A percentile compares a stretch with the other conserved stretches of the same genome.
Conservation (phyloP, 37 sponge, comb jelly and placozoan genomes). For the Eunapius fragilis region DNA sequence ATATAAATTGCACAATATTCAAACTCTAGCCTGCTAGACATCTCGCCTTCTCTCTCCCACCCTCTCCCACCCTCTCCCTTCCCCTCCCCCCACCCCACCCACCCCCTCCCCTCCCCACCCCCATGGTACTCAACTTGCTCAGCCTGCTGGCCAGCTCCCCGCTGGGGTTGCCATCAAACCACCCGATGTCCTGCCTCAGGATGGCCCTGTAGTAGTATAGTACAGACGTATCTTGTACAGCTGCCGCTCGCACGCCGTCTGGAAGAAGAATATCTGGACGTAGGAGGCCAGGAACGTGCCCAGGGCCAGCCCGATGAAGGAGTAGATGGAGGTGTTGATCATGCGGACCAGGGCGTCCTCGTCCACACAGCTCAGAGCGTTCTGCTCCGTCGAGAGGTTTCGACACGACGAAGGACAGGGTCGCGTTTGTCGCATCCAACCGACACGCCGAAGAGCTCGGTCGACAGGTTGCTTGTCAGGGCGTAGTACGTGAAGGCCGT, state of each 20-base stretch:
- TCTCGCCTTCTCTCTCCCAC: too few relatives aligned
- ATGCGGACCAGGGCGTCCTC: background rate
- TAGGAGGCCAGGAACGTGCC: conserved; percentile 19
- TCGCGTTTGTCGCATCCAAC: background rate
- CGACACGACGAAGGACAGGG: background rate
- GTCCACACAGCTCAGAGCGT: conserved; percentile 3
- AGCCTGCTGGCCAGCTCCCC: conserved; percentile 55
- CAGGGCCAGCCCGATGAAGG: conserved; percentile 34
- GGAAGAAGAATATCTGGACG: conserved; percentile 45
- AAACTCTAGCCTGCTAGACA: too few relatives aligned
- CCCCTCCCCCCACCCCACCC: too few relatives aligned
- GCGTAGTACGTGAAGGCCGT: conserved; percentile 3
- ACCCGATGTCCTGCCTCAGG: conserved; percentile 78
- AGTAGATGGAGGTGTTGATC: conserved; percentile 1
- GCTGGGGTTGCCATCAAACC: conserved; percentile 74
- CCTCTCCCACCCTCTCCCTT: too few relatives aligned
- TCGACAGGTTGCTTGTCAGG: background rate
- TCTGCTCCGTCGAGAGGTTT: background rate
- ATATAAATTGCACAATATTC: too few relatives aligned
- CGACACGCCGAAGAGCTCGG: background rate
- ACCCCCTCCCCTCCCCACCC: too few relatives aligned
- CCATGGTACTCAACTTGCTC: conserved; percentile 31
- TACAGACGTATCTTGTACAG: conserved; percentile 40
- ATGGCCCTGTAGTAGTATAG: conserved; percentile 47
- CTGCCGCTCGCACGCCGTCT: conserved; percentile 51